Evolutionary conservation across 2,888 invertebrate species (phyloP).

Genomic region (Bimastos eiseni): DNA sequence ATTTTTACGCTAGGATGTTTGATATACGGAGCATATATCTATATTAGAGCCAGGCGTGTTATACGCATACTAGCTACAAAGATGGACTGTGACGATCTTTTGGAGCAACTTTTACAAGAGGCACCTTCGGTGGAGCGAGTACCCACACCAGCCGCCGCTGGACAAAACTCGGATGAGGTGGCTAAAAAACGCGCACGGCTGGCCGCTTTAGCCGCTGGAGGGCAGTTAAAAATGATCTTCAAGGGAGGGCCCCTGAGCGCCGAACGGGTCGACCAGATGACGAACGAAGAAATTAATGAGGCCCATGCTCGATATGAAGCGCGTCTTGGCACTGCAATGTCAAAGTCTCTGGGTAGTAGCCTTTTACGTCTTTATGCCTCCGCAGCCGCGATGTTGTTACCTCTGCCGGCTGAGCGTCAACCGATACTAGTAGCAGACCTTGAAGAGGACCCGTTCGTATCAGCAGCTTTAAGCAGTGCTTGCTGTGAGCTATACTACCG

Average conservation of each 20-base stretch:
- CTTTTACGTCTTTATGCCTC: conserved; percentile 13
- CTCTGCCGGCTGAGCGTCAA: not conserved
- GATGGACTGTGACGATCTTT: conserved; percentile 30
- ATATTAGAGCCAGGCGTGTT: conserved; percentile 7
- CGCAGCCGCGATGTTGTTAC: not conserved
- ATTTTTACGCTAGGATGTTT: not conserved
- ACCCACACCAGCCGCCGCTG: not conserved
- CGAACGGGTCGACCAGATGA: conserved; percentile 26
- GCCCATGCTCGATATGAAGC: conserved; percentile 29
- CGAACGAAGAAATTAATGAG: conserved; percentile 21
- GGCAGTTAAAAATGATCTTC: conserved; percentile 19
- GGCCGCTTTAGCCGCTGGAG: conserved; percentile 4
- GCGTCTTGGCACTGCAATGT: conserved; percentile 29
- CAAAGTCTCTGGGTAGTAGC: conserved; percentile 15
- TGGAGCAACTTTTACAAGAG: conserved; percentile 19
- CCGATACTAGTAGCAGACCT: conserved; percentile 20
- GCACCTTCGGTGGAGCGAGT: not conserved
- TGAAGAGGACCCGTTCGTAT: conserved; percentile 30
- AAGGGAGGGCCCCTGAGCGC: not conserved
- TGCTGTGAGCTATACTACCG: conserved; percentile 25
- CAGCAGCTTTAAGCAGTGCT: conserved; percentile 18
- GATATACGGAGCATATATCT: not conserved
- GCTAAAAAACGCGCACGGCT: not conserved
- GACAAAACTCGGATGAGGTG: not conserved
- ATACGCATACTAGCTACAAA: conserved; percentile 6